phyloP scores from a whole-genome alignment of 2,113 vertebrate species.

The Natator depressus region DNA sequence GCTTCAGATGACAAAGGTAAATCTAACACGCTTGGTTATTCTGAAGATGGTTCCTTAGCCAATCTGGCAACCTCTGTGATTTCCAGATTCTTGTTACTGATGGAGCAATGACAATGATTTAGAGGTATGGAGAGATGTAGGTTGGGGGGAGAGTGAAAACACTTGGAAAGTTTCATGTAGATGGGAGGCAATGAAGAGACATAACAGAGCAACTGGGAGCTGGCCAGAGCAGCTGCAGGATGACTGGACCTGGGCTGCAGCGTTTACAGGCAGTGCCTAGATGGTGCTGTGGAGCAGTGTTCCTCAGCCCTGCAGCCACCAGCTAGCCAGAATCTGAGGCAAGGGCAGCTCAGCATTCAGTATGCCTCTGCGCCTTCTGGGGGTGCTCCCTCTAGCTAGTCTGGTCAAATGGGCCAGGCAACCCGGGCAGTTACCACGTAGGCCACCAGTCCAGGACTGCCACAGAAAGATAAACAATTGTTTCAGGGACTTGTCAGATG shows the following conservation, averaged over 20 bases:
- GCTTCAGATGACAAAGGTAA: conserved; percentile 21
- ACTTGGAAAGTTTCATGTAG: accelerated
- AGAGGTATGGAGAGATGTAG: background rate
- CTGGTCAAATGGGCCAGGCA: background rate
- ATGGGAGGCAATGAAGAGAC: accelerated
- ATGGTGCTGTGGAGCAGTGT: conserved; percentile 32
- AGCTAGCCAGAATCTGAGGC: accelerated
- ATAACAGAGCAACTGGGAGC: background rate
- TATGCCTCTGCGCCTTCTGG: background rate
- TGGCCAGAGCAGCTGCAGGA: background rate
- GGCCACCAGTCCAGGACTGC: background rate
- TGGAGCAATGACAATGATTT: background rate
- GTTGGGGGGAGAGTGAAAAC: background rate
- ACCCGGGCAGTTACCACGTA: too few species aligned
- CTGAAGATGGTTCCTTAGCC: background rate
- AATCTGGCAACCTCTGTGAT: background rate
- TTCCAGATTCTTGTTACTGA: background rate
- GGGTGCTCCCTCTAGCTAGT: accelerated
- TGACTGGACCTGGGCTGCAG: accelerated
- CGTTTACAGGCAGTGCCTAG: background rate
- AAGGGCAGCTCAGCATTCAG: accelerated
- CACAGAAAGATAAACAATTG: background rate
- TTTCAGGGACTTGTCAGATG: background rate
- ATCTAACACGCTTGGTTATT: background rate
- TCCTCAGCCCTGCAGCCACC: background rate